Conservation (phyloP, 1,140 invertebrate species). For the Belonocnema kinseyi region DNA sequence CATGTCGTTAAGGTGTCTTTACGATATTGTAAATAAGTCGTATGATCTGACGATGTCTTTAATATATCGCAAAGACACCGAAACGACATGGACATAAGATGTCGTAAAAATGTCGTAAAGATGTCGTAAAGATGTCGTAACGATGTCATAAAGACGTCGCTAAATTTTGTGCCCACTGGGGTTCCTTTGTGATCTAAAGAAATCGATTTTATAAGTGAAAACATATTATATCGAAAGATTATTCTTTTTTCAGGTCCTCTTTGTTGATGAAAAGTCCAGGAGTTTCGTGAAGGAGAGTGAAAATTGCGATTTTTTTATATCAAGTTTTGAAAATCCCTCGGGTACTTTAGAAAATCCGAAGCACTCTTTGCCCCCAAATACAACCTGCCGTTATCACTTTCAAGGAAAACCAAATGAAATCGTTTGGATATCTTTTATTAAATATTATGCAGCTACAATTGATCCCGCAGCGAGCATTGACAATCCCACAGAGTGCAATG, state of each 20-base stretch:
- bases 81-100: no score
- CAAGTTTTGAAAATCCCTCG: constrained; percentile 83
- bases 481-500: constrained; percentile 80
- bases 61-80: no score
- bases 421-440: constrained; percentile 90
- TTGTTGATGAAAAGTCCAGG: constrained; percentile 84
- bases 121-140: no score
- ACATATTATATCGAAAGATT: no score
- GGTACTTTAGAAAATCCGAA: constrained; percentile 85
- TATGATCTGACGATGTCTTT: no score
- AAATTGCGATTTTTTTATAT: constrained; percentile 86
- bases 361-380: constrained; percentile 90
- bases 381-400: constrained; percentile 84
- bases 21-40: no score
- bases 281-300: constrained; percentile 83
- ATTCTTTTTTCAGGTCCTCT: constrained; percentile 78
- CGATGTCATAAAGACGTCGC: no score
- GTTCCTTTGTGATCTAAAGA: no score
- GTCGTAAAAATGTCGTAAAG: no score
- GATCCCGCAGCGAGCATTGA: constrained; percentile 79
- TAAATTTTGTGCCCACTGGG: no score
- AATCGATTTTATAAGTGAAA: no score
- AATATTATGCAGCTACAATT: constrained; percentile 83
- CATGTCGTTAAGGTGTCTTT: no score
- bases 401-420: constrained; percentile 84